phyloP scores from a whole-genome alignment of 1,140 invertebrate species.

The Acromyrmex heyeri region DNA sequence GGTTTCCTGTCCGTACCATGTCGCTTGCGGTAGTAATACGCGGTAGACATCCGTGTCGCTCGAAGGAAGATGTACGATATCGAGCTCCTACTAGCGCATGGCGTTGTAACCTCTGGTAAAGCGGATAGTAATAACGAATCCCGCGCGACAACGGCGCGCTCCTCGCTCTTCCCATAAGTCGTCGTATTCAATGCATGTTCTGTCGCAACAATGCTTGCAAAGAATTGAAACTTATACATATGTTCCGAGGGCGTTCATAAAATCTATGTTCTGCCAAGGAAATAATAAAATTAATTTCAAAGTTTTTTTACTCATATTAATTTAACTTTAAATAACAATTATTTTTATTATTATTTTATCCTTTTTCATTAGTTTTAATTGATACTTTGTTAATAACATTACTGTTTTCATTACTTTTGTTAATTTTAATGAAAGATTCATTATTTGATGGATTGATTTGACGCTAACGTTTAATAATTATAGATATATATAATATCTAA shows the following conservation, averaged over 20 bases:
- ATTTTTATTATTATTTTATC: background rate
- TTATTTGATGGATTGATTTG: background rate
- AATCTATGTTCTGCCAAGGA: background rate
- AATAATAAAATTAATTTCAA: background rate
- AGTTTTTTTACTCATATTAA: background rate
- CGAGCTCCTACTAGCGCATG: conserved; percentile 33
- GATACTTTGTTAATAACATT: background rate
- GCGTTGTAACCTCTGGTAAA: conserved; percentile 41
- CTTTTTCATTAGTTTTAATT: background rate
- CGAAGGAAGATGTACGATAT: conserved; percentile 73
- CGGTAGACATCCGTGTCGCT: conserved; percentile 67
- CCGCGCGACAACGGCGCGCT: conserved; percentile 32
- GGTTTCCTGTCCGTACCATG: conserved; percentile 43
- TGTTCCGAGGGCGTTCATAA: background rate
- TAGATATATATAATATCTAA: background rate
- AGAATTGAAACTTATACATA: conserved; percentile 4
- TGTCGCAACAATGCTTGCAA: background rate
- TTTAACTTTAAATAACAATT: conserved; percentile 8
- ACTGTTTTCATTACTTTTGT: background rate
- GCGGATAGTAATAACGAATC: conserved; percentile 69
- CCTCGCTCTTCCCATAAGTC: background rate
- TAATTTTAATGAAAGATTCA: conserved; percentile 18
- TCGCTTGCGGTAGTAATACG: conserved; percentile 62
- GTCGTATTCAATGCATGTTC: background rate
- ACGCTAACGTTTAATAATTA: background rate